Conservation (phyloP, 2,797 vertebrate genomes). For the Xenentodon cancila region DNA sequence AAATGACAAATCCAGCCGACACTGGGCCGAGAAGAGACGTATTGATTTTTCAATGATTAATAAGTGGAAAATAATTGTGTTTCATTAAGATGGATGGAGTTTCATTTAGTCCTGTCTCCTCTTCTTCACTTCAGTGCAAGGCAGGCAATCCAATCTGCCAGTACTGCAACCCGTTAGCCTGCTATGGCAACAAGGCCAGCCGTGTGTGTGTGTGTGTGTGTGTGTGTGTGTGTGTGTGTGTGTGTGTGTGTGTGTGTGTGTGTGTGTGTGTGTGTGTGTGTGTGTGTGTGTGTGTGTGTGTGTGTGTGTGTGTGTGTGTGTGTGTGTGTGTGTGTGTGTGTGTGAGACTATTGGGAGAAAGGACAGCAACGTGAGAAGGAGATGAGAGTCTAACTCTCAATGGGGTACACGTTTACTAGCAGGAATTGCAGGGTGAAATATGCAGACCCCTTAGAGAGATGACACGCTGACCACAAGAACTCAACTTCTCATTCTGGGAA, state of each 20-base stretch:
- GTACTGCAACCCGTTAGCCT: slow-evolving; percentile 88
- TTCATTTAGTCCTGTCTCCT: slow-evolving; percentile 99
- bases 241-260: slow-evolving; percentile 7
- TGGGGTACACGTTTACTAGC: slow-evolving; percentile 45
- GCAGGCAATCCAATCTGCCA: slow-evolving; percentile 96
- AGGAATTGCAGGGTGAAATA: slow-evolving; percentile 44
- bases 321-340: slow-evolving; percentile 9
- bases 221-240: slow-evolving; percentile 26
- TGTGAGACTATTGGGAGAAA: slow-evolving; percentile 39
- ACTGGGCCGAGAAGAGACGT: slow-evolving; percentile 96
- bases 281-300: slow-evolving; percentile 33
- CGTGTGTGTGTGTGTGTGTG: slow-evolving; percentile 42
- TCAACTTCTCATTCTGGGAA: slow-evolving; percentile 56
- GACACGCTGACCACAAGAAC: slow-evolving; percentile 48
- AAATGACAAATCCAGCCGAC: slow-evolving; percentile 97
- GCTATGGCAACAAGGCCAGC: slow-evolving; percentile 93
- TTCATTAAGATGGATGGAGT: slow-evolving; percentile 99
- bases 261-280: slow-evolving; percentile 22
- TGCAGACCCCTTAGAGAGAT: slow-evolving; percentile 55
- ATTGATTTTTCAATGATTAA: slow-evolving; percentile 99
- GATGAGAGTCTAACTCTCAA: slow-evolving; percentile 66
- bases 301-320: slow-evolving; percentile 24
- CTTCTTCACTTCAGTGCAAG: slow-evolving; percentile 94
- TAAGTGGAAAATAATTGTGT: slow-evolving; percentile 99
- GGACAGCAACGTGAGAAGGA: slow-evolving; percentile 58